Base-by-base conservation (phyloP, 1,140 invertebrate genomes). In the Grapholita molesta region DNA sequence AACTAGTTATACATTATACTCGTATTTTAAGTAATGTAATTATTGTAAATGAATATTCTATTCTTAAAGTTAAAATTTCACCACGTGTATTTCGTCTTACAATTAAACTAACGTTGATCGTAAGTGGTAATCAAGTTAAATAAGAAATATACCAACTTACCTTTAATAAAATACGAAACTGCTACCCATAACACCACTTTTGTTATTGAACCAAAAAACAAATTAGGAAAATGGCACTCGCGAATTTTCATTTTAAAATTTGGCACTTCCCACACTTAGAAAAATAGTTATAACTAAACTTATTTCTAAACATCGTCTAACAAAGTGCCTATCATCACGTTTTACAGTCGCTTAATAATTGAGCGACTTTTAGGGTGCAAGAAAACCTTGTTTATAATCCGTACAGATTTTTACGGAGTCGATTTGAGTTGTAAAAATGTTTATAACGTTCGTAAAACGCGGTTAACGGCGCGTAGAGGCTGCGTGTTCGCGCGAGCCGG, bases 361-460 rank as follows among this genome's bases (percentile, higher is more conserved):
- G 15, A 48, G 6, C 42, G 42, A 21, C 53, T 30, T n/a, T 28
- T 4, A 25, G 4, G n/a, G 25, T 57, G 23, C 53, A 25, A 61
- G n/a, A 61, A 61, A 61, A 32, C 25, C 24, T 61, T 61, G 55
- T 61, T 61, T 30, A 61, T 21, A 61, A 61, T 61, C 55, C 55
- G 55, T 32, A 61, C 28, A 61, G 55, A 61, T 61, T 61, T 61
- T 61, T 32, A 61, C 55, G 23, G 23, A 28, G 55, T 73, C 64
- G 69, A 70, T 67, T 73, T 75, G 73, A 64, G 78, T 80, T 79
- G 79, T 84, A 85, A 85, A 61, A 86, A 73, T 77, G 76, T 89
- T 86, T 87, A 89, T 76, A 74, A 71, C 74, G 69, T 82, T 77
- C 78, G 78, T 86, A 85, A 83, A 85, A 80, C 76, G 73, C 77